Percentiles rank a stretch among this genome's conserved stretches.
Evolutionary conservation across 1,140 invertebrate genomes (phyloP).

Genomic region (Patella vulgata): DNA sequence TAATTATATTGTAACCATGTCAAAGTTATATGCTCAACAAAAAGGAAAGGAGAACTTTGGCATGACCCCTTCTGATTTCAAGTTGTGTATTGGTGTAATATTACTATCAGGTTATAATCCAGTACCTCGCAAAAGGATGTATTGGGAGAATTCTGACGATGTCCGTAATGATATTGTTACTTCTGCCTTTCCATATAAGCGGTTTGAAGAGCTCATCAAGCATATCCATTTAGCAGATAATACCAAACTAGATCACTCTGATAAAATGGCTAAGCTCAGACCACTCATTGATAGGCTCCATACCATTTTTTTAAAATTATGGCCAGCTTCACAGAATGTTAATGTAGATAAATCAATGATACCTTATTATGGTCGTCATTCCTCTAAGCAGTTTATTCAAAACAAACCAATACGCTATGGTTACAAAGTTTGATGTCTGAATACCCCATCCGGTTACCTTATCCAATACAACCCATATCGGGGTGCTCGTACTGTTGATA

Average conservation of each 20-base stretch:
- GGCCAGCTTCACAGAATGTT: background rate
- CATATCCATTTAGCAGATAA: conserved; percentile 16
- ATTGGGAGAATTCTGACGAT: conserved; percentile 18
- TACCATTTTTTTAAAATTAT: background rate
- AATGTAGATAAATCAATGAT: conserved; percentile 2
- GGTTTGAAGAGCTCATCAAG: conserved; percentile 18
- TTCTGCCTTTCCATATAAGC: conserved; percentile 14
- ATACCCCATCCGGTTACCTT: conserved; percentile 20
- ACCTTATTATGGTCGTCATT: conserved; percentile 5
- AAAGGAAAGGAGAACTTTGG: conserved; percentile 1
- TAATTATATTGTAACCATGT: conserved; percentile 6
- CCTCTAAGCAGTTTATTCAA: no score
- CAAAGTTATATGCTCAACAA: background rate
- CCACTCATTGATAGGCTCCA: background rate
- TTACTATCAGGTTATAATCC: no score
- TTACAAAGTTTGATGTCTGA: conserved; percentile 28
- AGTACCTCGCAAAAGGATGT: conserved; percentile 25
- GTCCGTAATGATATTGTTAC: conserved; percentile 9
- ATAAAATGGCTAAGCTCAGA: background rate
- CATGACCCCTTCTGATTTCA: conserved; percentile 3
- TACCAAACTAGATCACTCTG: background rate
- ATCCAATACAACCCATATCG: conserved; percentile 28
- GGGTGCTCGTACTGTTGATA: conserved; percentile 22
- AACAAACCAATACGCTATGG: no score
- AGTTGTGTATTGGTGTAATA: conserved; percentile 11